Evolutionary conservation across 53 echinoderm and acorn worm species (phyloP).

Genomic region (Paelopatides confundens): DNA sequence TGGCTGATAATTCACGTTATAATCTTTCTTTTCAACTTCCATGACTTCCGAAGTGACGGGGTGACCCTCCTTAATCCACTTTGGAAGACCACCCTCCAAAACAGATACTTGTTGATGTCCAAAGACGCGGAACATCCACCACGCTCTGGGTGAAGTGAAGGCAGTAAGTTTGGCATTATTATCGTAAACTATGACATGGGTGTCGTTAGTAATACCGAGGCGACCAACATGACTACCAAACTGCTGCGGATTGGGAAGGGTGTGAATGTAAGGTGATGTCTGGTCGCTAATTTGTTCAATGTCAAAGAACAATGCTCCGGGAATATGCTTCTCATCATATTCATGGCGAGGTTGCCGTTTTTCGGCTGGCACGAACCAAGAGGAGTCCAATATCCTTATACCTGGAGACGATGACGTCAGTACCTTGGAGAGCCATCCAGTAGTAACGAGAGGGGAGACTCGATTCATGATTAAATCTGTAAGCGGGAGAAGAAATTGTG

Average conservation of each 20-base stretch:
- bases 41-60: constrained; percentile 63
- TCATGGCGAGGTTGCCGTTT: too few species aligned
- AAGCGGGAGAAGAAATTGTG: too few species aligned
- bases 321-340: too few species aligned
- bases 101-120: constrained; percentile 79
- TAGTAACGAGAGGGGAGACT: too few species aligned
- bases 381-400: too few species aligned
- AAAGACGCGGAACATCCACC: constrained; percentile 88
- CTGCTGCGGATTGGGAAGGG: constrained; percentile 68
- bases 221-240: constrained; percentile 75
- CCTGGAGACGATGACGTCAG: constrained; percentile 47
- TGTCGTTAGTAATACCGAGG: constrained; percentile 73
- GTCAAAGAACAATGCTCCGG: constrained; percentile 54
- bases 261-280: constrained; percentile 49
- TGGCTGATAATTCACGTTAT: constrained; percentile 63
- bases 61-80: constrained; percentile 72
- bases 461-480: too few species aligned
- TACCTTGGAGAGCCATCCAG: constrained; percentile 43
- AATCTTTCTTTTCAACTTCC: constrained; percentile 62
- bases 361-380: too few species aligned
- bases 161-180: constrained; percentile 72
- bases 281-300: constrained; percentile 54
- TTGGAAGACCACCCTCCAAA: constrained; percentile 75
- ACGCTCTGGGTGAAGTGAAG: constrained; percentile 73
- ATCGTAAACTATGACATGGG: constrained; percentile 86